Conservation (phyloP, 2,888 invertebrate genomes). For the Tinea trinotella region DNA sequence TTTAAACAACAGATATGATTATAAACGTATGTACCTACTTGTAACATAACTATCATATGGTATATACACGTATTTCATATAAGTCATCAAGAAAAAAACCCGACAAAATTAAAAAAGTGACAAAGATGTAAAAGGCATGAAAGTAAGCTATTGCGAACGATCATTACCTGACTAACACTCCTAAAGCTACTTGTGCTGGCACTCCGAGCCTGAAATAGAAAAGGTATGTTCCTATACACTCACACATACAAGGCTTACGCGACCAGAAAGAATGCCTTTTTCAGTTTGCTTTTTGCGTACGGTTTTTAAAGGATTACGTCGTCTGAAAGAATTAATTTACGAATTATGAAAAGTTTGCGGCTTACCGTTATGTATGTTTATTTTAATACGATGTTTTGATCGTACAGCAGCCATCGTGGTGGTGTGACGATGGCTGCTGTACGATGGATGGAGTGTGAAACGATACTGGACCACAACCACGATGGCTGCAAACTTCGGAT, state of each 20-base stretch:
- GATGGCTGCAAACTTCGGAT: too few species aligned
- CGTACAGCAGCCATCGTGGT: too few species aligned
- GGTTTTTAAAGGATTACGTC: background rate
- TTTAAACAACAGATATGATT: too few species aligned
- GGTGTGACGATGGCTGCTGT: too few species aligned
- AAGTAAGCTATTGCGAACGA: conserved; percentile 15
- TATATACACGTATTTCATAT: too few species aligned
- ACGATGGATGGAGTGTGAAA: too few species aligned
- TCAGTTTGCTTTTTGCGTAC: background rate
- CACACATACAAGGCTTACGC: conserved; percentile 47
- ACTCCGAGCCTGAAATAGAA: conserved; percentile 86
- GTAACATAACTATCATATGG: too few species aligned
- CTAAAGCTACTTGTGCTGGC: conserved; percentile 92
- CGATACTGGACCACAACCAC: too few species aligned
- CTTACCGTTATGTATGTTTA: too few species aligned
- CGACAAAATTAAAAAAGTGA: conserved; percentile 3
- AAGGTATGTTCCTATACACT: conserved; percentile 68
- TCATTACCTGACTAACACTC: conserved; percentile 88
- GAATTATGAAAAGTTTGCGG: too few species aligned
- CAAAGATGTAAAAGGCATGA: conserved; percentile 20
- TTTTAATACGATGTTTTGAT: too few species aligned
- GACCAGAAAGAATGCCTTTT: conserved; percentile 2
- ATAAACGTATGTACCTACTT: too few species aligned
- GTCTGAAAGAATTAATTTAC: background rate
- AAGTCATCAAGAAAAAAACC: background rate